A percentile compares a stretch with the other conserved stretches of the same genome.
Conservation (phyloP, 35 echinoderm and acorn worm genomes). For the Apostichopus parvimensis region DNA sequence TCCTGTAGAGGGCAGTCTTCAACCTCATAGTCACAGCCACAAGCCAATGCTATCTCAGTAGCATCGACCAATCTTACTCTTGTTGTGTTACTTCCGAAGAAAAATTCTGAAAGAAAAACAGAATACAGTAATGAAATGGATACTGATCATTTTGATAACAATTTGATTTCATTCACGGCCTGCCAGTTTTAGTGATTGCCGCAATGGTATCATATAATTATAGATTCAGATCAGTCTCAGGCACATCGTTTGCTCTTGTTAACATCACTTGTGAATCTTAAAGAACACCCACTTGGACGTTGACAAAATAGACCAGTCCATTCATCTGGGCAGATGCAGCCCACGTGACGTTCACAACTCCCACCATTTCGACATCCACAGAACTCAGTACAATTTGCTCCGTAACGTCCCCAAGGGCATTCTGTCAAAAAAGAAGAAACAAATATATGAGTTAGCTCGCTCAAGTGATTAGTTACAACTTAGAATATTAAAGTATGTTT, state of each 20-base stretch:
- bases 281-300: conserved; percentile 36
- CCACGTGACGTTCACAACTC: conserved; percentile 62
- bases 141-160: no score
- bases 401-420: conserved; percentile 62
- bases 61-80: neutral
- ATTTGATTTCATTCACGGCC: no score
- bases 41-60: neutral
- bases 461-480: no score
- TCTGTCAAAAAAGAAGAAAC: conserved; percentile 13
- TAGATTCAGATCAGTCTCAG: no score
- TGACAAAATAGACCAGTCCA: conserved; percentile 63
- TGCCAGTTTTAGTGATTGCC: no score
- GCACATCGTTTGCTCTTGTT: no score
- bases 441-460: no score
- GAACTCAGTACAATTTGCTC: conserved; percentile 45
- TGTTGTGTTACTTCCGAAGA: neutral
- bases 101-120: conserved; percentile 32
- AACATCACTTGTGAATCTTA: no score
- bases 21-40: conserved; percentile 13
- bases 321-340: conserved; percentile 59
- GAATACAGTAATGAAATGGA: no score
- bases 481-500: no score
- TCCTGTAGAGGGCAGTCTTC: conserved; percentile 11
- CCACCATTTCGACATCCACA: conserved; percentile 69
- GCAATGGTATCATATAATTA: no score